phyloP scores from a whole-genome alignment of 2,888 invertebrate genomes.

The Caenorhabditis virilis region DNA sequence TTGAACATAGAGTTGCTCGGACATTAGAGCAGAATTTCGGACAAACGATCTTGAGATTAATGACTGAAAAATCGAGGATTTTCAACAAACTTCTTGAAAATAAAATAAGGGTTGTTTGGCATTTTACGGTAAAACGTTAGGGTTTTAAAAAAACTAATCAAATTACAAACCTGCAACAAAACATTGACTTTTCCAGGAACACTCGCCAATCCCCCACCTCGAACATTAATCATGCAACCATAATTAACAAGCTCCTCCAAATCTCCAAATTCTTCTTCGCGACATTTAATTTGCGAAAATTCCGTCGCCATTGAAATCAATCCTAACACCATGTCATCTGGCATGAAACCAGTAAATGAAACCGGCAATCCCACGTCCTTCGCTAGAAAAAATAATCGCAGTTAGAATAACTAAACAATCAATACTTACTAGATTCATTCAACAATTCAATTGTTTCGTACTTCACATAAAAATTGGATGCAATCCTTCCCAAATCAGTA shows the following conservation, averaged over 20 bases:
- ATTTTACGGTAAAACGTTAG: too few species aligned
- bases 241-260: constrained; percentile 79
- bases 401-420: too few species aligned
- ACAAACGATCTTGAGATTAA: constrained; percentile 77
- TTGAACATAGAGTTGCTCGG: constrained; percentile 86
- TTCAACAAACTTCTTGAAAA: constrained; percentile 1
- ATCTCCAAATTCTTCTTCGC: constrained; percentile 93
- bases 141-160: too few species aligned
- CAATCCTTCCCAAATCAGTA: constrained; percentile 87
- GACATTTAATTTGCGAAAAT: constrained; percentile 86
- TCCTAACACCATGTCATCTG: constrained; percentile 73
- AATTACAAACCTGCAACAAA: constrained; percentile 82
- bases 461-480: constrained; percentile 96
- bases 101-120: too few species aligned
- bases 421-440: constrained; percentile 43
- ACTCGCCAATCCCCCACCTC: constrained; percentile 85
- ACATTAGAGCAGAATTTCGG: constrained; percentile 83
- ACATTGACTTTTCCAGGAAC: constrained; percentile 93
- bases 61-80: too few species aligned
- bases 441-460: constrained; percentile 84
- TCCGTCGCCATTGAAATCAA: constrained; percentile 91
- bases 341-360: constrained; percentile 71
- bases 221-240: constrained; percentile 80
- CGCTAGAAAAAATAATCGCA: constrained; percentile 6
- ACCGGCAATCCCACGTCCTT: constrained; percentile 36